Evolutionary conservation across 1,140 invertebrate genomes (phyloP).

Genomic region (Drosophila novamexicana): DNA sequence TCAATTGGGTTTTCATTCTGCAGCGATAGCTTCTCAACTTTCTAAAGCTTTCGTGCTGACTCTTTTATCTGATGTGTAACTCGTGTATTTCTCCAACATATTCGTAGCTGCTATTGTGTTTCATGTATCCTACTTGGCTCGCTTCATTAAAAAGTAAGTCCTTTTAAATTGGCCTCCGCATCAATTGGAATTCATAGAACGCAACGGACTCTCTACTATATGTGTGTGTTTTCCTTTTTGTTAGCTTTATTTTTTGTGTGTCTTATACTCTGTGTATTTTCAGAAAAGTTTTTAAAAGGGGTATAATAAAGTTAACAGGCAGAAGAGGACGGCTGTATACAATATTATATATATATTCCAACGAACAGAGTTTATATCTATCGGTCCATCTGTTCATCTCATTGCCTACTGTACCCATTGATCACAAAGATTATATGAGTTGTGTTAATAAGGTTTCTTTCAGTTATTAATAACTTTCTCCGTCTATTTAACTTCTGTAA

Average conservation of each 20-base stretch:
- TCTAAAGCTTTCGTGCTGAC: conserved; percentile 21
- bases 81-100: conserved; percentile 2
- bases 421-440: too few relatives aligned
- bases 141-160: conserved; percentile 80
- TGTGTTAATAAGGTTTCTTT: too few relatives aligned
- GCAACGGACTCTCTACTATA: conserved; percentile 35
- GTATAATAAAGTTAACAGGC: too few relatives aligned
- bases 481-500: too few relatives aligned
- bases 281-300: too few relatives aligned
- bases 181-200: conserved; percentile 73
- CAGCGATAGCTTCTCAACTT: conserved; percentile 53
- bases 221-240: conserved; percentile 17
- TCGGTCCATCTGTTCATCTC: too few relatives aligned
- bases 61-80: conserved; percentile 32
- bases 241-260: conserved; percentile 4
- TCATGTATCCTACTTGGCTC: conserved; percentile 46
- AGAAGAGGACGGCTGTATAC: too few relatives aligned
- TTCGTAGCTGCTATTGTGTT: conserved; percentile 21
- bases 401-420: too few relatives aligned
- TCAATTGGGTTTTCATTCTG: conserved; percentile 54
- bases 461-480: too few relatives aligned
- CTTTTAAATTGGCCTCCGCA: conserved; percentile 73
- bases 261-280: conserved; percentile 15
- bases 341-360: too few relatives aligned
- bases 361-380: too few relatives aligned